A percentile compares a stretch with the other conserved stretches of the same genome.
phyloP scores from a whole-genome alignment of 23 tunicate genomes.

The Oikopleura dioica region DNA sequence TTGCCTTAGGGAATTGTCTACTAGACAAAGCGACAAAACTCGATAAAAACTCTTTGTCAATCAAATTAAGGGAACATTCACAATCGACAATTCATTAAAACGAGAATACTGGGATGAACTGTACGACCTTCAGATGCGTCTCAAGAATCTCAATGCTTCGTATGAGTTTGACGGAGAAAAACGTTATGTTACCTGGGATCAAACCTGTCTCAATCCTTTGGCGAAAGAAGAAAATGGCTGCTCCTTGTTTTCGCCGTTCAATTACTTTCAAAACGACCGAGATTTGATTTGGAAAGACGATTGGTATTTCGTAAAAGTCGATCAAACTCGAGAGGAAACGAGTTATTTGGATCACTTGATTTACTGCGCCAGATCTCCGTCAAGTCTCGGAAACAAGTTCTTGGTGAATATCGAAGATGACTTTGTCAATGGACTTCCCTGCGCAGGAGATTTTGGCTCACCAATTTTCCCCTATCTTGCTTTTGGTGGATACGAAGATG shows the following conservation, averaged over 20 bases:
- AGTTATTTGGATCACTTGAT: not conserved
- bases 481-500: constrained; percentile 59
- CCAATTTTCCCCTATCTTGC: constrained; percentile 89
- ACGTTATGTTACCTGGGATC: constrained; percentile 15
- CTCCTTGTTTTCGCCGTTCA: constrained; percentile 42
- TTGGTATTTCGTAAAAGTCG: not conserved
- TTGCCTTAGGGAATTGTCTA: too few relatives aligned
- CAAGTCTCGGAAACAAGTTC: constrained; percentile 48
- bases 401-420: constrained; percentile 22
- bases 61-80: too few relatives aligned
- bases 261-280: constrained; percentile 77
- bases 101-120: not conserved
- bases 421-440: not conserved
- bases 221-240: constrained; percentile 75
- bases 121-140: not conserved
- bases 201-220: constrained; percentile 74
- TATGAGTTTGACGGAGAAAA: not conserved
- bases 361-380: constrained; percentile 44
- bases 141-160: not conserved
- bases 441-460: constrained; percentile 76
- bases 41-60: too few relatives aligned
- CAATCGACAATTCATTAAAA: too few relatives aligned
- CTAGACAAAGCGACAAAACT: too few relatives aligned
- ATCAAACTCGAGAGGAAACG: not conserved
- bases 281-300: constrained; percentile 23